Evolutionary conservation across 2,113 vertebrate species (phyloP).

Genomic region (Recurvirostra avosetta): DNA sequence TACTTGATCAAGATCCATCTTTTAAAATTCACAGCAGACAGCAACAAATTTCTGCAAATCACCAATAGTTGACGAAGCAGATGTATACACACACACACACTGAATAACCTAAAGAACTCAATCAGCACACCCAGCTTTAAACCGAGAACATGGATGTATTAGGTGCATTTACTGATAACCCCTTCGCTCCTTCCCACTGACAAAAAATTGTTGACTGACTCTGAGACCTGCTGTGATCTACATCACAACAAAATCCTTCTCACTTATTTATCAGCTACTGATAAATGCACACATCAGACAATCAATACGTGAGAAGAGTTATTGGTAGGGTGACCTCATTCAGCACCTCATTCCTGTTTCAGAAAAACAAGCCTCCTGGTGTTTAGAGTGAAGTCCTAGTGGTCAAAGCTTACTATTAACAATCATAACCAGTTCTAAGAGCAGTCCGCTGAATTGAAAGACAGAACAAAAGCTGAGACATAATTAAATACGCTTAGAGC

Average conservation of each 20-base stretch:
- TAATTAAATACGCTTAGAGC: background rate
- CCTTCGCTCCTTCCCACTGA: background rate
- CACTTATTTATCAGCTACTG: background rate
- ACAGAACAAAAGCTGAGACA: background rate
- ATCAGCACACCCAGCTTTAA: background rate
- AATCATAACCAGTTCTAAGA: background rate
- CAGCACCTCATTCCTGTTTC: background rate
- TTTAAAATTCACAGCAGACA: background rate
- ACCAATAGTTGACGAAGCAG: background rate
- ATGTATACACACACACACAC: background rate
- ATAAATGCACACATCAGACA: background rate
- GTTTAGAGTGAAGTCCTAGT: background rate
- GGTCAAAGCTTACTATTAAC: background rate
- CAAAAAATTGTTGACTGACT: background rate
- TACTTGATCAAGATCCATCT: background rate
- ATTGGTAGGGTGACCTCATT: background rate
- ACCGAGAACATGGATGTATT: accelerated
- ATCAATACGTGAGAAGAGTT: background rate
- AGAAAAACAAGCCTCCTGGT: background rate
- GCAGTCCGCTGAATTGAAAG: background rate
- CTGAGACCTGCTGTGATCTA: background rate
- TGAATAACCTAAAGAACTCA: background rate
- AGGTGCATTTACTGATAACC: background rate
- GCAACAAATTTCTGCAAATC: background rate
- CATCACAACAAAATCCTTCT: background rate